phyloP scores from a whole-genome alignment of 2,113 vertebrate species.

The Rhegmatorhina hoffmannsi region DNA sequence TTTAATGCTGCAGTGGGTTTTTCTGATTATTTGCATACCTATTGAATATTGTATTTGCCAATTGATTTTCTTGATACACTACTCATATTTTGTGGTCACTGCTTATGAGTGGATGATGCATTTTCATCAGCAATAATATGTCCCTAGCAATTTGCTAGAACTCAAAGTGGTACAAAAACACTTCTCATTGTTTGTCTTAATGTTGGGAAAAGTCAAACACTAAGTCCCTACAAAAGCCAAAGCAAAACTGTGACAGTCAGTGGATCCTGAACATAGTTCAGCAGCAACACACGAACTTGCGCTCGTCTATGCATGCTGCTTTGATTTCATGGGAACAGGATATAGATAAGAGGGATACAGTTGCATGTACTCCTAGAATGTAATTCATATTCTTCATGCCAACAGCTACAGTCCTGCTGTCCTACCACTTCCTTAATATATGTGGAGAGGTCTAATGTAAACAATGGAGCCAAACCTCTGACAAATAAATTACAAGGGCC shows the following conservation, averaged over 20 bases:
- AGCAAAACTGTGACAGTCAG: not conserved
- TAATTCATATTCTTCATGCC: not conserved
- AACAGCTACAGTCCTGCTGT: not conserved
- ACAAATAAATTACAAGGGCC: constrained; percentile 22
- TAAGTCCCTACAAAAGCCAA: not conserved
- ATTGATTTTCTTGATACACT: not conserved
- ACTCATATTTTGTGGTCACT: not conserved
- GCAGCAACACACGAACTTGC: not conserved
- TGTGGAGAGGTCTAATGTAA: not conserved
- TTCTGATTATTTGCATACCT: not conserved
- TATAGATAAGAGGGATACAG: not conserved
- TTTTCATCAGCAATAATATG: not conserved
- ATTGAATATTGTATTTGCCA: not conserved
- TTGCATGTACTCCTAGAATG: not conserved
- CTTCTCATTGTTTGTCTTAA: not conserved
- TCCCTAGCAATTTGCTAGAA: not conserved
- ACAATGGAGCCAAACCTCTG: constrained; percentile 12
- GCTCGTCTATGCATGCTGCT: rapidly evolving
- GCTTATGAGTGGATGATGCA: not conserved
- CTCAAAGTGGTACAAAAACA: not conserved
- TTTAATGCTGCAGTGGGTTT: constrained; percentile 5
- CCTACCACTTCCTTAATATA: not conserved
- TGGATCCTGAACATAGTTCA: not conserved
- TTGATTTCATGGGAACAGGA: not conserved
- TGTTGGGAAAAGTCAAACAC: not conserved